These are phyloP conservation scores for Augochlora pura DNA, from an alignment of 1,140 invertebrate genomes.

Conservation along the genomic window DNA sequence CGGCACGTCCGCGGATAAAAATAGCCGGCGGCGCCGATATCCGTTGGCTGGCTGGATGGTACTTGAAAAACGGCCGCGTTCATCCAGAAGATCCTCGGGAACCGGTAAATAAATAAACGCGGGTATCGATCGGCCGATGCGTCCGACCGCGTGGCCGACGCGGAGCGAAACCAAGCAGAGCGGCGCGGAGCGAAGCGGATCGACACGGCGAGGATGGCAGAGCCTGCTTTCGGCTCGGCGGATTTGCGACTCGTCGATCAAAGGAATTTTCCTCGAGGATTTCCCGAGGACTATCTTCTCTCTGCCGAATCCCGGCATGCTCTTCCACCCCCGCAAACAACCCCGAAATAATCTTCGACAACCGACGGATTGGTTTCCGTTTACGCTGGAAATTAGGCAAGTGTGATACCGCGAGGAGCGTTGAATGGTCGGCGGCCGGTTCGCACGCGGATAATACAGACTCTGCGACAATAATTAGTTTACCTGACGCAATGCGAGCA, in stretches of 20 bases:
- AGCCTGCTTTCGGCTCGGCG: background rate
- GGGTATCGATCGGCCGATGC: background rate
- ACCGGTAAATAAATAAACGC: slow-evolving; percentile 15
- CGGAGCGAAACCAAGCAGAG: background rate
- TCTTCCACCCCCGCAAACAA: too few species aligned
- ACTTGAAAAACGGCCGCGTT: background rate
- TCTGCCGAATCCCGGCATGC: background rate
- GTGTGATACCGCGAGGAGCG: background rate
- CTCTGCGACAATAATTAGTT: slow-evolving; percentile 42
- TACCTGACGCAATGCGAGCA: slow-evolving; percentile 40
- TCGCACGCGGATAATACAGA: slow-evolving; percentile 38
- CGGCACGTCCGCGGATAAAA: slow-evolving; percentile 5
- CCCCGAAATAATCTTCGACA: background rate
- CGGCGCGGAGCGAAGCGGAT: too few species aligned
- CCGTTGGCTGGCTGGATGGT: background rate
- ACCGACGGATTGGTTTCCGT: background rate
- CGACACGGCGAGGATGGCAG: background rate
- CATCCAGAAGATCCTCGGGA: background rate
- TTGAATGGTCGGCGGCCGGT: too few species aligned
- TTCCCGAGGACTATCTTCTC: background rate
- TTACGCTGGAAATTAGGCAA: background rate
- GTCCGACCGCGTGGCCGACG: background rate
- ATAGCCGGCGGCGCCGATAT: background rate
- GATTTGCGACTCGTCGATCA: background rate
- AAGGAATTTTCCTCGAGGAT: background rate